These are phyloP conservation scores for Chauna torquata DNA, from an alignment of 2,113 vertebrate genomes.

Conservation along the genomic window DNA sequence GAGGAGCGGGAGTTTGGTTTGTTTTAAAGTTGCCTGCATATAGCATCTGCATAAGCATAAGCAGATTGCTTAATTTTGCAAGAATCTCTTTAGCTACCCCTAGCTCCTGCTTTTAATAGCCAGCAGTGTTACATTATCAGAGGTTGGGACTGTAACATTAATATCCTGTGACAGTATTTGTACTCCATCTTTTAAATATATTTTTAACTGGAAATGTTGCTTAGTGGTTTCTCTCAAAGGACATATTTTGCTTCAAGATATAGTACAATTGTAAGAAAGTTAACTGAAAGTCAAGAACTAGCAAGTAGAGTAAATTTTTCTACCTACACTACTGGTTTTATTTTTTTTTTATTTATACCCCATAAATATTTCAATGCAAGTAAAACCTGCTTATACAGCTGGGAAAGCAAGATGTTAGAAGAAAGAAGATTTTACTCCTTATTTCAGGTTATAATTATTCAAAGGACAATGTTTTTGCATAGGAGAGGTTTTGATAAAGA, in stretches of 20 bases:
- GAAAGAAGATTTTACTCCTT: not conserved
- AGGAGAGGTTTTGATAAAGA: not conserved
- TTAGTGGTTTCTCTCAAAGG: constrained; percentile 22
- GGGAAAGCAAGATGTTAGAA: not conserved
- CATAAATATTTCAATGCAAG: constrained; percentile 38
- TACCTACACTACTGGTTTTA: not conserved
- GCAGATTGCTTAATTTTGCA: not conserved
- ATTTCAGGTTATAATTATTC: not conserved
- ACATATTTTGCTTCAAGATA: constrained; percentile 23
- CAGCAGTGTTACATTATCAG: not conserved
- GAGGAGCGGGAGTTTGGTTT: not conserved
- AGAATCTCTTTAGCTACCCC: not conserved
- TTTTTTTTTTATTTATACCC: constrained; percentile 18
- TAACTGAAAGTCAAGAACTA: constrained; percentile 2
- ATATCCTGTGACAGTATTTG: not conserved
- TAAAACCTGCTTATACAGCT: not conserved
- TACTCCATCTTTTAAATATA: too few relatives aligned
- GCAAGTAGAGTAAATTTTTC: not conserved
- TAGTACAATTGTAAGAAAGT: not conserved
- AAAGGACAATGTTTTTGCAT: not conserved
- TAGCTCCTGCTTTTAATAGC: not conserved
- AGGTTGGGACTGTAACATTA: not conserved
- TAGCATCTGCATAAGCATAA: not conserved
- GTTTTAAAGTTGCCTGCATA: not conserved
- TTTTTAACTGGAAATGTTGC: not conserved